phyloP scores from a whole-genome alignment of 92 coral and sea anemone genomes.

The Parazoanthus darwini region DNA sequence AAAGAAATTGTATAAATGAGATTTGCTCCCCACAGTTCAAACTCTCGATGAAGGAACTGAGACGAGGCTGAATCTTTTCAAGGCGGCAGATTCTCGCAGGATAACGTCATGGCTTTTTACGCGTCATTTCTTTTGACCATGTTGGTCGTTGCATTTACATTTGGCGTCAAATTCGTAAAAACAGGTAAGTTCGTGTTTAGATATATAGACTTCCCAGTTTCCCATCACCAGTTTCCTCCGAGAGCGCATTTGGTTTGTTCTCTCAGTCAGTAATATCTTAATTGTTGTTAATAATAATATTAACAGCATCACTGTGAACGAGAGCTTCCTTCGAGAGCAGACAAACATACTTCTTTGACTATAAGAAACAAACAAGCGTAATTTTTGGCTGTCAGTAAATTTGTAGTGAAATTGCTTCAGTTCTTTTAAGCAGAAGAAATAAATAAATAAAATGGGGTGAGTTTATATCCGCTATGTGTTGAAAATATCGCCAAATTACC shows the following conservation, averaged over 20 bases:
- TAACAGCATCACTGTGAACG: slow-evolving; percentile 17
- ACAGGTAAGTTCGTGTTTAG: slow-evolving; percentile 1
- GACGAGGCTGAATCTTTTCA: not conserved
- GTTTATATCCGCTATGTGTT: not conserved
- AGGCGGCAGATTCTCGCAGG: not conserved
- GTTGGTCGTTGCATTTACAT: not conserved
- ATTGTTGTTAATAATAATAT: slow-evolving; percentile 35
- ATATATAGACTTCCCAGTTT: not conserved
- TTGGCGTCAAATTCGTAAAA: not conserved
- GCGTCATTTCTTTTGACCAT: not conserved
- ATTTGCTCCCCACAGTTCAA: slow-evolving; percentile 9
- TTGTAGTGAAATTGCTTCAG: not conserved
- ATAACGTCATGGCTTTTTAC: slow-evolving; percentile 32
- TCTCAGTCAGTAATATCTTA: slow-evolving; percentile 20
- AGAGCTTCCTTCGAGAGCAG: not conserved
- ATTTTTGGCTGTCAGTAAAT: not conserved
- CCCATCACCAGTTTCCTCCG: not conserved
- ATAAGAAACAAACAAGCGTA: not conserved
- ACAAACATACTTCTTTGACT: slow-evolving; percentile 3
- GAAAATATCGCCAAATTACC: slow-evolving; percentile 16
- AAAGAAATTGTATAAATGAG: not conserved
- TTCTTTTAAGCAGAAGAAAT: not conserved
- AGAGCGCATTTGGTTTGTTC: not conserved
- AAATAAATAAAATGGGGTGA: slow-evolving; percentile 16
- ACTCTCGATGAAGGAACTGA: not conserved